These are phyloP conservation scores for Formica selysi DNA, from an alignment of 1,140 invertebrate species.

Conservation along the genomic window DNA sequence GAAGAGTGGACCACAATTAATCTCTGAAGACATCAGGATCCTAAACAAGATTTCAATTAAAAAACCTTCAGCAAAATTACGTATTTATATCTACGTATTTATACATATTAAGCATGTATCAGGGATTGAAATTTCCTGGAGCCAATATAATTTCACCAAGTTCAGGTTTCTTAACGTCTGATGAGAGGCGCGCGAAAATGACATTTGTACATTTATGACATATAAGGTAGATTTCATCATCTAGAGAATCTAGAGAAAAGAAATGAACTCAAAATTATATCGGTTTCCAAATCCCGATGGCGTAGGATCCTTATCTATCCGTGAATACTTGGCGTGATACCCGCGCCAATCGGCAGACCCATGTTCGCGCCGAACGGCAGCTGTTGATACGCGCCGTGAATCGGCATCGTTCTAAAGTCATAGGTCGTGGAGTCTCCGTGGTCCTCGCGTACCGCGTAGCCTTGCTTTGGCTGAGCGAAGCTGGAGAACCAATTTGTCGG, in stretches of 20 bases:
- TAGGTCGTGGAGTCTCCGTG: constrained; percentile 63
- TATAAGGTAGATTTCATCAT: background rate
- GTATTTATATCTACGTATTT: background rate
- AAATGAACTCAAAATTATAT: constrained; percentile 9
- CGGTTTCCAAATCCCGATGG: background rate
- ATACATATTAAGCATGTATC: background rate
- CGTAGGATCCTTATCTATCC: constrained; percentile 37
- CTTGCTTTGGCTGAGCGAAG: constrained; percentile 70
- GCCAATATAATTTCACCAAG: background rate
- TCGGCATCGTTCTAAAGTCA: constrained; percentile 72
- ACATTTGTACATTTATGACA: background rate
- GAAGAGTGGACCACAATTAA: background rate
- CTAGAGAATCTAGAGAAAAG: background rate
- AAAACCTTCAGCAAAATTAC: background rate
- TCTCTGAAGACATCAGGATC: background rate
- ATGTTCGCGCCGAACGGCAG: background rate
- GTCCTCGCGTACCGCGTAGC: constrained; percentile 77
- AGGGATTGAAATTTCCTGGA: background rate
- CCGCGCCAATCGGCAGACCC: background rate
- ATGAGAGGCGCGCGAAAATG: background rate
- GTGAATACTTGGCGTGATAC: background rate
- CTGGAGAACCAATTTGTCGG: constrained; percentile 43
- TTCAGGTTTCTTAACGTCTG: background rate
- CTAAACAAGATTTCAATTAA: constrained; percentile 12
- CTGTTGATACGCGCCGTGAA: constrained; percentile 59